Base-by-base conservation (phyloP, 2,113 vertebrate genomes). In the Parus major region DNA sequence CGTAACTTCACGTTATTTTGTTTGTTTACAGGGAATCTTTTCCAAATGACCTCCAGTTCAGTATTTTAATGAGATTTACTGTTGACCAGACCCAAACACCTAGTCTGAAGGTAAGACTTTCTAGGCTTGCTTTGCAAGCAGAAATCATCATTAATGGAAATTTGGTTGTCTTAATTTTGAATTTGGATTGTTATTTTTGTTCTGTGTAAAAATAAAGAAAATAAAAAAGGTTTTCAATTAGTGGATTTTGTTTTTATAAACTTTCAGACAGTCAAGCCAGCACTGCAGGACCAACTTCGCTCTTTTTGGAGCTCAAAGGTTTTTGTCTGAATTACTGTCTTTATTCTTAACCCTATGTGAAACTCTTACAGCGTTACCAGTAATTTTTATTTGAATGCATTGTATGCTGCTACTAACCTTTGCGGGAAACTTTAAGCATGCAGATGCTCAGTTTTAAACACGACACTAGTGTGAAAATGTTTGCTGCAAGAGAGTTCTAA, bases 81-180 rank as follows among this genome's bases (percentile, higher is more conserved):
- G 99, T 99, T 95, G 99, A 99, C 97, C 99, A 99, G 98, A 99
- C 99, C 10, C 99, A 99, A 97, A 99, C 99, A 39, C 99, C 99
- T 77, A 99, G 99, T 95, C 97, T 99, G 46, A 99, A 99, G 99
- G 99, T 99, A 98, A 97, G 94, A 88, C 28, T 66, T 69, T 44
- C 24, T 59, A 66, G 56, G 9, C 49, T 89, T 86, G 9, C 25
- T 27, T 52, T 70, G 28, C 53, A 72, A 76, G 63, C 22, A 35
- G 19, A 66, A 69, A 4, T 73, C 10, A 65, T 88, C 57, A 31
- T 63, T 93, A 35, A 27, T 64, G 76, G 56, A 90, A 8, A 52
- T 77, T 75, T 73, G 18, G 25, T 88, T 85, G 24, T 78, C 22
- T 70, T 94, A 56, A 66, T 96, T 7, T 88, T 97, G 28, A 82